Conservation (phyloP, 2,888 invertebrate species). For the Axea sp. region DNA sequence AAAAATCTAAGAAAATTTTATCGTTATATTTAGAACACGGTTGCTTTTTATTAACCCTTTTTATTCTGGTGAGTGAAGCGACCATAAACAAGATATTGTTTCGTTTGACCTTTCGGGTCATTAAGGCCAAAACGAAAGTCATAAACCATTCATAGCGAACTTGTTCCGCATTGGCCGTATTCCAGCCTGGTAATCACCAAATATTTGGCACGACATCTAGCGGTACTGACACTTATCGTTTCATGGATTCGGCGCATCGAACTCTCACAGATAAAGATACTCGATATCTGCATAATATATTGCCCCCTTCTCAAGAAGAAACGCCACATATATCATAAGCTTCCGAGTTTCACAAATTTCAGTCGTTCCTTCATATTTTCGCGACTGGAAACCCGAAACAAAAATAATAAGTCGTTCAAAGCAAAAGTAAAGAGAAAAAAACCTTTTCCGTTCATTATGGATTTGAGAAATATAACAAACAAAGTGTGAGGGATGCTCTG, state of each 20-base stretch:
- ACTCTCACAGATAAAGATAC: conserved; percentile 39
- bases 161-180: conserved; percentile 30
- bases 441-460: conserved; percentile 2
- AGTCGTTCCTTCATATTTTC: conserved; percentile 12
- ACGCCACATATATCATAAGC: conserved; percentile 13
- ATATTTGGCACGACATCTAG: conserved; percentile 44
- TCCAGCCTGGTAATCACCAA: conserved; percentile 39
- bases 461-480: conserved; percentile 14
- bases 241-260: conserved; percentile 29
- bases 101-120: conserved; percentile 41
- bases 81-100: conserved; percentile 38
- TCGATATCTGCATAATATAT: conserved; percentile 46
- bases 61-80: not conserved
- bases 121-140: conserved; percentile 40
- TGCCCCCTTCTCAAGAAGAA: conserved; percentile 17
- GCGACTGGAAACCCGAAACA: not conserved
- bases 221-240: conserved; percentile 32
- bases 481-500: conserved; percentile 3
- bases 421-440: not conserved
- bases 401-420: conserved; percentile 6
- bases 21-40: conserved; percentile 13
- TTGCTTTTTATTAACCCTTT: conserved; percentile 10
- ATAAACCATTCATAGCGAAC: conserved; percentile 29
- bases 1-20: conserved; percentile 17
- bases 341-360: conserved; percentile 35